Percentiles rank a stretch among this genome's conserved stretches.
These are phyloP conservation scores for Thymelicus sylvestris DNA, from an alignment of 2,888 invertebrate genomes.

Conservation along the genomic window DNA sequence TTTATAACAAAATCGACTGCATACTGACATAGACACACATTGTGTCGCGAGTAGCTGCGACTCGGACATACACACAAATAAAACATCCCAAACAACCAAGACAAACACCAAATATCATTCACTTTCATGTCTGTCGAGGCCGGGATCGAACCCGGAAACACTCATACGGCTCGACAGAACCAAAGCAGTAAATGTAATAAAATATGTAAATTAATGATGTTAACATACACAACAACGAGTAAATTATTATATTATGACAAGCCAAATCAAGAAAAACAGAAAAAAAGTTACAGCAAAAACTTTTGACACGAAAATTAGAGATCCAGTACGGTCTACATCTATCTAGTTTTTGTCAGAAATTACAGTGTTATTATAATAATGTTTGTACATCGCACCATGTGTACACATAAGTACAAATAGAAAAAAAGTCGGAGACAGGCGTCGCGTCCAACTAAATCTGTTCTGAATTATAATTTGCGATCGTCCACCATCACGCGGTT, in stretches of 20 bases:
- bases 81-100: not conserved
- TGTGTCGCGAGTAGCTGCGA: no score
- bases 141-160: conserved; percentile 4
- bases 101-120: no score
- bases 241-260: not conserved
- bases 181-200: not conserved
- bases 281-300: no score
- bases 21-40: no score
- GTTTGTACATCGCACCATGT: not conserved
- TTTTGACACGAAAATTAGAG: no score
- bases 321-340: no score
- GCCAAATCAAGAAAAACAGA: not conserved
- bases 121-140: not conserved
- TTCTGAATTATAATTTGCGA: conserved; percentile 1
- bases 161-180: not conserved
- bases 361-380: no score
- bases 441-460: not conserved
- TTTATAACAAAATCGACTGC: no score
- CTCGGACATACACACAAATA: not conserved
- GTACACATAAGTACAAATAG: not conserved
- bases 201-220: not conserved
- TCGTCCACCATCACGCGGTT: not conserved
- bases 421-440: not conserved
- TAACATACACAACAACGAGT: not conserved
- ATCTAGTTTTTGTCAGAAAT: no score